A percentile compares a stretch with the other conserved stretches of the same genome.
phyloP scores from a whole-genome alignment of 2,888 invertebrate genomes.

The Hymenopus coronatus region DNA sequence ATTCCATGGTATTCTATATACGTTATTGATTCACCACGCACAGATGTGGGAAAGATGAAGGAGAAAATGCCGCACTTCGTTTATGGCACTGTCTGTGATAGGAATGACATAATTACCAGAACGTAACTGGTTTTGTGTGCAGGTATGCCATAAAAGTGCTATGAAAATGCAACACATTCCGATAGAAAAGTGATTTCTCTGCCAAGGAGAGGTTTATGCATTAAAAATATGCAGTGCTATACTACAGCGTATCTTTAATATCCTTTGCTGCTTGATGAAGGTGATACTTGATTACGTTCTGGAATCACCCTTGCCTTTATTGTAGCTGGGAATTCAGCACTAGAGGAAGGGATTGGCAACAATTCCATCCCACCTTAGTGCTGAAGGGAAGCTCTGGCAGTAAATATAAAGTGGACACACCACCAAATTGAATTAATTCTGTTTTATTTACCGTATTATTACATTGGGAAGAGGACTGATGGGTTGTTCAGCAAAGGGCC shows the following conservation, averaged over 20 bases:
- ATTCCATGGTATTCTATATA: too few relatives aligned
- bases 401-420: conserved; percentile 31
- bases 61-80: too few relatives aligned
- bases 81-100: too few relatives aligned
- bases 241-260: neutral
- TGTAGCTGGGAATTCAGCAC: neutral
- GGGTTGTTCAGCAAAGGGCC: neutral
- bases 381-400: neutral
- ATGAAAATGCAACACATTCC: too few relatives aligned
- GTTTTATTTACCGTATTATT: conserved; percentile 36
- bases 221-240: neutral
- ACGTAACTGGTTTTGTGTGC: too few relatives aligned
- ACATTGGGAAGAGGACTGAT: conserved; percentile 26
- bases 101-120: too few relatives aligned
- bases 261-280: neutral
- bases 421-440: conserved; percentile 35
- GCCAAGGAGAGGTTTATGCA: neutral
- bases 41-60: too few relatives aligned
- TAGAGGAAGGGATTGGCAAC: neutral
- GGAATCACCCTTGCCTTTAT: neutral
- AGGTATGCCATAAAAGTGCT: too few relatives aligned
- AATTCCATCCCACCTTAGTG: neutral
- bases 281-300: neutral
- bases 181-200: too few relatives aligned
- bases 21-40: too few relatives aligned